These are phyloP conservation scores for Caenorhabditis wallacei DNA, from an alignment of 2,888 invertebrate species.

Conservation along the genomic window DNA sequence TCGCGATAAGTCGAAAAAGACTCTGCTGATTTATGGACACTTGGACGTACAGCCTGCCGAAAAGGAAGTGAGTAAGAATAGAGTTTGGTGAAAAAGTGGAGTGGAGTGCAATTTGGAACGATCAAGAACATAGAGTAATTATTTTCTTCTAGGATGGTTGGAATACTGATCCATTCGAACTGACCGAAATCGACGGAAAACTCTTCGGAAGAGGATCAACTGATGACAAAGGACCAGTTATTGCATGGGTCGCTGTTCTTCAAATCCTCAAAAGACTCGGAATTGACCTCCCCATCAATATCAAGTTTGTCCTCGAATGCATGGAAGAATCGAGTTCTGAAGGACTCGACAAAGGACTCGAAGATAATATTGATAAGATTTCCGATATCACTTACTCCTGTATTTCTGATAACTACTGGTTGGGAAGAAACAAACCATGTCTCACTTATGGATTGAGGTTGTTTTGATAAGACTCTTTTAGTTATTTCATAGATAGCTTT, in stretches of 20 bases:
- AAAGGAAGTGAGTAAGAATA: constrained; percentile 84
- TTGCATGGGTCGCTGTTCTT: constrained; percentile 96
- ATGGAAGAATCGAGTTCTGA: constrained; percentile 99
- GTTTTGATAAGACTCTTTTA: background rate
- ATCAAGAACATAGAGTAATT: background rate
- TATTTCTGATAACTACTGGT: constrained; percentile 99
- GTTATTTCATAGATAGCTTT: constrained; percentile 61
- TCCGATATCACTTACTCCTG: constrained; percentile 93
- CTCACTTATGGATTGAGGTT: constrained; percentile 92
- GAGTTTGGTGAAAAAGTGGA: background rate
- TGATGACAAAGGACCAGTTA: constrained; percentile 93
- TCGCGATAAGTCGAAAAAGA: constrained; percentile 87
- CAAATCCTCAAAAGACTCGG: constrained; percentile 90
- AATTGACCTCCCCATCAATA: constrained; percentile 87
- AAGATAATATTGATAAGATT: constrained; percentile 83
- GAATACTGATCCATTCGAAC: constrained; percentile 94
- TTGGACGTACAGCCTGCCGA: constrained; percentile 97
- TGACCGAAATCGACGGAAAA: constrained; percentile 92
- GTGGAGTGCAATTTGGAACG: background rate
- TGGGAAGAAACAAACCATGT: constrained; percentile 97
- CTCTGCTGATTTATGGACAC: constrained; percentile 96
- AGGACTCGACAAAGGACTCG: constrained; percentile 93
- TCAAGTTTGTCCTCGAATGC: constrained; percentile 95
- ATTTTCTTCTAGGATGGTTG: constrained; percentile 87
- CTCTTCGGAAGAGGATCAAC: constrained; percentile 93